Evolutionary conservation across 2,888 invertebrate genomes (phyloP), one percentile per base, ranked within the genome.

Genomic region (Galerucella nymphaeae): DNA sequence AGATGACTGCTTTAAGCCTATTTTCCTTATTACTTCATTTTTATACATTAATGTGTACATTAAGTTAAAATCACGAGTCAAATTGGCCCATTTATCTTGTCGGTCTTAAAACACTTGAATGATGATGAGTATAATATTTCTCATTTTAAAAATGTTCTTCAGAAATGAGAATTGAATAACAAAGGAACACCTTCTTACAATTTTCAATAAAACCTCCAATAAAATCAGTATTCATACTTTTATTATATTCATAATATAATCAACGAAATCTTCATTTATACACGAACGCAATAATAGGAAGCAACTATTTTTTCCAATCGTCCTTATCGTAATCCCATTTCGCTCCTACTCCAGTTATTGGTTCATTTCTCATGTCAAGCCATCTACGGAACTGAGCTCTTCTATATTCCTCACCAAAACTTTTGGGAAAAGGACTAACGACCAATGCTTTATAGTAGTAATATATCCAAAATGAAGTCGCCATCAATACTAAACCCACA

Each of bases 241-340:
- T 11, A 42, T 42, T 42, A 42, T 42, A 42, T 8, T 42, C 11
- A 42, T 2, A 30, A 30, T 30, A 30, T 30, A 30, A 30, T 30
- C 23, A 42, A 42, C 13, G 11, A 42, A 42, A 10, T 42, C 1
- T 4, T 4, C 11, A 42, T n/a, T n/a, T n/a, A n/a, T n/a, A n/a
- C n/a, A n/a, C n/a, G n/a, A n/a, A n/a, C 42, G 11, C 0, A 13
- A 38, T 58, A 14, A 14, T 30, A 13, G 13, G 20, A 20, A 11
- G 9, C 6, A 20, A 64, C 59, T 87, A 84, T 77, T 86, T 85
- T 83, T 93, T 93, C 92, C 92, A 93, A 76, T 88, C 85, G 75
- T 89, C 88, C 84, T 92, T 92, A 82, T 92, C 92, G 82, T 92
- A 93, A 83, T 93, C 93, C 89, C 90, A 93, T 81, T 90, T 87